phyloP scores from a whole-genome alignment of 35 echinoderm and acorn worm species.

The Ophiothrix spiculata region DNA sequence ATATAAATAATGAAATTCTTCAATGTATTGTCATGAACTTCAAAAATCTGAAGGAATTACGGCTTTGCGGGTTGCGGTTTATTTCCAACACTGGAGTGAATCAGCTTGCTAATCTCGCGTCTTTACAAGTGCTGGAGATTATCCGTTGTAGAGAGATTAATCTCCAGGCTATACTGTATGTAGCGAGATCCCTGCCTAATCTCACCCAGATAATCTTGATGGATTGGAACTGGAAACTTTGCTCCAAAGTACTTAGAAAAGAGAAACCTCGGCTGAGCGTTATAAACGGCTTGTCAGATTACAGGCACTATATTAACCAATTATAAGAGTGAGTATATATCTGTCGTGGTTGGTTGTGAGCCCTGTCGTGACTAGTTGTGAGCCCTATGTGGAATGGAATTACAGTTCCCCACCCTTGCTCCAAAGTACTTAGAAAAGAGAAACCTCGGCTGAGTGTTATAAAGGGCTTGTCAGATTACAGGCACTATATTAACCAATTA shows the following conservation, averaged over 20 bases:
- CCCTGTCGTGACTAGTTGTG: too few relatives aligned
- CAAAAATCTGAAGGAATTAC: neutral
- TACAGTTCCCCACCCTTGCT: too few relatives aligned
- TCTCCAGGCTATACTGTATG: neutral
- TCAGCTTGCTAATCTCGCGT: neutral
- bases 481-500: neutral
- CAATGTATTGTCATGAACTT: neutral
- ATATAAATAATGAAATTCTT: neutral
- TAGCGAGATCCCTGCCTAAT: neutral
- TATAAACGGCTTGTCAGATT: neutral
- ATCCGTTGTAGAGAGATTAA: neutral
- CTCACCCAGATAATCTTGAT: neutral
- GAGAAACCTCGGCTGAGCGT: neutral
- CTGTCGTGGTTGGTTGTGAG: too few relatives aligned
- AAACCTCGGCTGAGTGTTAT: neutral
- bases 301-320: neutral
- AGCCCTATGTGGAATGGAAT: too few relatives aligned
- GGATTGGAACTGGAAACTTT: neutral
- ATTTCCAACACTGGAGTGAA: neutral
- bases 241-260: neutral
- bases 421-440: neutral
- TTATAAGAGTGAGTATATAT: too few relatives aligned
- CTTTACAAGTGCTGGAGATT: neutral
- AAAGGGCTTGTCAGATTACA: neutral
- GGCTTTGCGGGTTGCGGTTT: neutral